Conservation (phyloP, 2,797 vertebrate species). For the Cryptoblepharus egeriae region DNA sequence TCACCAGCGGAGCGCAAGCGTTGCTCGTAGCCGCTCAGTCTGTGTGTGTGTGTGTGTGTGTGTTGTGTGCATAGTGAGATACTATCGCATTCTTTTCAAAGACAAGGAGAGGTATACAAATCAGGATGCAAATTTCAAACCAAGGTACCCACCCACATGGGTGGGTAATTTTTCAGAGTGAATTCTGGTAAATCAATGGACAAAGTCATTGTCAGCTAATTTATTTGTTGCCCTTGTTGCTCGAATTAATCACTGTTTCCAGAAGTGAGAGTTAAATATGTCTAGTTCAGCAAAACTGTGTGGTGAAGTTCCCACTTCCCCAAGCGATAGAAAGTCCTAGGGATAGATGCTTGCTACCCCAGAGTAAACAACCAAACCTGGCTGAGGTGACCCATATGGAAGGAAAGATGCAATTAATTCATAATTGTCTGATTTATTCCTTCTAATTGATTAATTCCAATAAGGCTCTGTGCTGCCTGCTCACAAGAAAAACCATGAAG, state of each 20-base stretch:
- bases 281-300: neutral
- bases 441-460: too few relatives aligned
- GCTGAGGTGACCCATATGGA: too few relatives aligned
- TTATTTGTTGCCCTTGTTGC: neutral
- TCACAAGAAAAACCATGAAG: too few relatives aligned
- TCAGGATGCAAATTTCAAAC: neutral
- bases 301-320: neutral
- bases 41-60: too few relatives aligned
- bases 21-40: too few relatives aligned
- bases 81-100: slow-evolving; percentile 5
- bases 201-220: neutral
- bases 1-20: too few relatives aligned
- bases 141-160: neutral
- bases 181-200: rapidly evolving
- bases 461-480: too few relatives aligned
- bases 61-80: too few relatives aligned
- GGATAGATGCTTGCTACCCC: neutral
- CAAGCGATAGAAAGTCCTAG: neutral
- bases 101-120: neutral
- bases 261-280: neutral
- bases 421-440: too few relatives aligned
- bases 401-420: too few relatives aligned
- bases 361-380: too few relatives aligned
- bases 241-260: neutral
- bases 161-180: slow-evolving; percentile 11